Evolutionary conservation across 2,888 invertebrate species (phyloP).

Genomic region (Campaea margaritaria): DNA sequence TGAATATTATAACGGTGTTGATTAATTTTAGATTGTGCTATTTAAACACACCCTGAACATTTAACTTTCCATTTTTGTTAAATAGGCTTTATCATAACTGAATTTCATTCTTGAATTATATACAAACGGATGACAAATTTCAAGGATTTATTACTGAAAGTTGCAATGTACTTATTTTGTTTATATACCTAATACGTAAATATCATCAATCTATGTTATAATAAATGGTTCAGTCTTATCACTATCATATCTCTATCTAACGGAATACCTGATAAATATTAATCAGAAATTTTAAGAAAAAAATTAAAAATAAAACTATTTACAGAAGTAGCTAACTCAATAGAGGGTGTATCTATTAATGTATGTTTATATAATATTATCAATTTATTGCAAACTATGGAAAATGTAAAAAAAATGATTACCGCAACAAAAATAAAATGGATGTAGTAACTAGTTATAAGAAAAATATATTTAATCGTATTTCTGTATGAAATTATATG

Average conservation of each 20-base stretch:
- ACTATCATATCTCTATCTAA: slow-evolving; percentile 76
- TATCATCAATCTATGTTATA: slow-evolving; percentile 16
- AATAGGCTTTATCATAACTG: too few relatives aligned
- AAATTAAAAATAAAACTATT: slow-evolving; percentile 63
- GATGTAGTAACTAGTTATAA: slow-evolving; percentile 79
- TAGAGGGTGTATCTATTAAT: slow-evolving; percentile 56
- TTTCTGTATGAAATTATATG: slow-evolving; percentile 86
- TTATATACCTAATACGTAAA: slow-evolving; percentile 1
- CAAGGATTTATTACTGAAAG: too few relatives aligned
- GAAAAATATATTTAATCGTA: slow-evolving; percentile 85
- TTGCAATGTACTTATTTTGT: too few relatives aligned
- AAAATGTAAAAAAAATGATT: slow-evolving; percentile 79
- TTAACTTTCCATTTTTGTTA: not conserved
- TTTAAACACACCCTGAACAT: not conserved
- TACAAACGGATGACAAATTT: too few relatives aligned
- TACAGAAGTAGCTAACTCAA: slow-evolving; percentile 67
- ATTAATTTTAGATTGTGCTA: slow-evolving; percentile 24
- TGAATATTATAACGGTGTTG: slow-evolving; percentile 16
- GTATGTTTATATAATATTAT: slow-evolving; percentile 72
- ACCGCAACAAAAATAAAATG: slow-evolving; percentile 71
- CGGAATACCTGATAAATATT: slow-evolving; percentile 77
- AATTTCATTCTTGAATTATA: too few relatives aligned
- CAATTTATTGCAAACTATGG: slow-evolving; percentile 78
- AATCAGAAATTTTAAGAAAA: slow-evolving; percentile 56
- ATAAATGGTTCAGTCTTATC: slow-evolving; percentile 51